phyloP scores from a whole-genome alignment of 2,888 invertebrate species.

The Dolomedes plantarius region DNA sequence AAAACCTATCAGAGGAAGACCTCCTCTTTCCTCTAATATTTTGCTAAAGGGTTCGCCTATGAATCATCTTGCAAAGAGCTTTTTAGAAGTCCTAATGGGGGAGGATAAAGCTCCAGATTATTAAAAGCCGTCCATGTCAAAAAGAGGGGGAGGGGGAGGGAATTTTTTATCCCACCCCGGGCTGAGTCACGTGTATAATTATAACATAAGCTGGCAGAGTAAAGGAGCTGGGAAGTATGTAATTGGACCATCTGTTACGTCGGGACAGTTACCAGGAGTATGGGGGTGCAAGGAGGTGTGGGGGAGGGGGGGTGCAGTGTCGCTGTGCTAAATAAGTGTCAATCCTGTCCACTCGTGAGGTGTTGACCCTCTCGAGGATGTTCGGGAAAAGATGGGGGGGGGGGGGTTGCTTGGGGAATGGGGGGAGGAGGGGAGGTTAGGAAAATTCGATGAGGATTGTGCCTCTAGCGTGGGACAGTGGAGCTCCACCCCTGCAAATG shows the following conservation, averaged over 20 bases:
- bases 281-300: not conserved
- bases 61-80: not conserved
- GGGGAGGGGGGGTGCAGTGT: not conserved
- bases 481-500: not conserved
- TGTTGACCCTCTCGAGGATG: not conserved
- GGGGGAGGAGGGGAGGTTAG: too few species aligned
- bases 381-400: too few species aligned
- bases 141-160: not conserved
- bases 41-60: not conserved
- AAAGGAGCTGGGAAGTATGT: constrained; percentile 10
- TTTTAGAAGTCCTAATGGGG: not conserved
- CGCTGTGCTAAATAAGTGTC: not conserved
- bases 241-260: constrained; percentile 5
- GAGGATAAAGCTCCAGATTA: not conserved
- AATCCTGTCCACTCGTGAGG: not conserved
- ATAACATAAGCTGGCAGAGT: constrained; percentile 7
- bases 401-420: too few species aligned
- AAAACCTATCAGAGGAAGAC: not conserved
- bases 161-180: not conserved
- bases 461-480: not conserved
- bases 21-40: not conserved
- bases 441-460: not conserved
- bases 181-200: constrained; percentile 14
- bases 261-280: not conserved
- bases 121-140: constrained; percentile 11